Evolutionary conservation across 2,797 vertebrate genomes (phyloP).

Genomic region (Pangasius mekongensis): DNA sequence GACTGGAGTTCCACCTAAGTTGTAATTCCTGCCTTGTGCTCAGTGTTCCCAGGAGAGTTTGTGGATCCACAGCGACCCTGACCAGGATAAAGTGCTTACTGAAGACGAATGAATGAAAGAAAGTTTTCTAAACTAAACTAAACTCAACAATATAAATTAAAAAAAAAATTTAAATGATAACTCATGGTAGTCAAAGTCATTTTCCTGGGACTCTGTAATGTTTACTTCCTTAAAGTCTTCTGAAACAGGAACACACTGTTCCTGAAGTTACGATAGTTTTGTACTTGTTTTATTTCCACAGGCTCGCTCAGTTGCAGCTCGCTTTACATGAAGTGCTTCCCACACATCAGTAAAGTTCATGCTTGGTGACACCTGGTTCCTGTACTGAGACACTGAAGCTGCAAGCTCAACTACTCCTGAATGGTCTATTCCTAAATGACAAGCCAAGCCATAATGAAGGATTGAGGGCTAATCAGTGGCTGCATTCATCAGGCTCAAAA

Average conservation of each 20-base stretch:
- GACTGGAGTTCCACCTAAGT: neutral
- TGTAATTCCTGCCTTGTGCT: neutral
- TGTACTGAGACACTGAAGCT: constrained; percentile 31
- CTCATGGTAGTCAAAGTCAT: neutral
- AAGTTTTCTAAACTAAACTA: neutral
- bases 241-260: constrained; percentile 12
- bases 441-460: constrained; percentile 69
- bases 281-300: neutral
- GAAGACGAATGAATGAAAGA: neutral
- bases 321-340: constrained; percentile 20
- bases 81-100: neutral
- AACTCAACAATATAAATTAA: neutral
- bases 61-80: neutral
- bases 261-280: neutral
- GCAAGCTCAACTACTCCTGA: constrained; percentile 51
- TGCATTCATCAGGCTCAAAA: constrained; percentile 57
- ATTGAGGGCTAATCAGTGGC: constrained; percentile 74
- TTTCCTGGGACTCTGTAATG: neutral
- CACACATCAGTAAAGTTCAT: constrained; percentile 43
- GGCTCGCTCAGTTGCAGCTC: constrained; percentile 10
- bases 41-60: neutral
- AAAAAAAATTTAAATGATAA: neutral
- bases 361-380: constrained; percentile 58
- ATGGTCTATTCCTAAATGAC: constrained; percentile 66
- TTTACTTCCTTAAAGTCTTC: neutral